Conservation (phyloP, 2,113 vertebrate genomes). For the Reinhardtius hippoglossoides region DNA sequence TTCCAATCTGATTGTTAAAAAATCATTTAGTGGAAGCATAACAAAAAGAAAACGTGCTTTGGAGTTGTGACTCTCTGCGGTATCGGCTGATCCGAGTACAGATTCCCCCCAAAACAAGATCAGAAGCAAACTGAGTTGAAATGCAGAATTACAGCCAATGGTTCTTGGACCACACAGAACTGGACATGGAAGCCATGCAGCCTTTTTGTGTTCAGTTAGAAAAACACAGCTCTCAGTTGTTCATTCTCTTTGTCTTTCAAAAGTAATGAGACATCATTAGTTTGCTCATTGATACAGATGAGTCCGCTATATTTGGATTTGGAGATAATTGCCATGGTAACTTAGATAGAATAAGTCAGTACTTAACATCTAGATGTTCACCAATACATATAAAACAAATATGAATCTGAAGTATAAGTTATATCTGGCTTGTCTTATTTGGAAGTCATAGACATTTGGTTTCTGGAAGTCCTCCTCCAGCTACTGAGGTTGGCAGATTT, state of each 20-base stretch:
- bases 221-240: constrained; percentile 3
- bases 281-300: constrained; percentile 5
- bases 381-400: too few relatives aligned
- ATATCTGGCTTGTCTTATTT: too few relatives aligned
- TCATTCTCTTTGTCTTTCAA: constrained; percentile 23
- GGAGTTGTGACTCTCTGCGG: not conserved
- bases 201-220: constrained; percentile 22
- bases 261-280: constrained; percentile 21
- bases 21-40: not conserved
- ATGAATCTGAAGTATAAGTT: too few relatives aligned
- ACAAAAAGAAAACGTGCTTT: not conserved
- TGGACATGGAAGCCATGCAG: constrained; percentile 12
- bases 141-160: constrained; percentile 27
- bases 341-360: too few relatives aligned
- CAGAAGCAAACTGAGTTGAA: constrained; percentile 10
- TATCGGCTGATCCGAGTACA: not conserved
- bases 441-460: too few relatives aligned
- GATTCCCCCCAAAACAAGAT: not conserved
- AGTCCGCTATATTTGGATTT: too few relatives aligned
- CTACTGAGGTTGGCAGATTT: too few relatives aligned
- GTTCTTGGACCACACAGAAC: constrained; percentile 22
- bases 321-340: too few relatives aligned
- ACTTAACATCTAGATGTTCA: too few relatives aligned
- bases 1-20: not conserved
- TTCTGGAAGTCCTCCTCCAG: too few relatives aligned